These are phyloP conservation scores for Panthera leo DNA, from an alignment of 2,113 vertebrate species.

Conservation along the genomic window DNA sequence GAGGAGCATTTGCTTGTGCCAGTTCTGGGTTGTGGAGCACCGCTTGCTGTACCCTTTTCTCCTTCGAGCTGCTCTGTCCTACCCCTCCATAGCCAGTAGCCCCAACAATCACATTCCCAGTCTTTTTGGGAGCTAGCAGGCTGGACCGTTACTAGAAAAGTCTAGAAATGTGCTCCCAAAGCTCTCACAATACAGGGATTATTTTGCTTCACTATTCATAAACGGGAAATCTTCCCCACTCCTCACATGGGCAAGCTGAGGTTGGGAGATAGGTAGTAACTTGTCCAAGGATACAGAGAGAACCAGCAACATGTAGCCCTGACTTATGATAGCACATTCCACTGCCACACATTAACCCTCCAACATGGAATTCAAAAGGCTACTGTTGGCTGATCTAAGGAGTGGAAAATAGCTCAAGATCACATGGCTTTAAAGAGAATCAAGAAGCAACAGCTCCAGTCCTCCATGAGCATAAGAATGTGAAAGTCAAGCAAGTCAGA, in stretches of 20 bases:
- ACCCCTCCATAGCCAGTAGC: neutral
- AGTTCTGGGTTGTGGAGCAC: slow-evolving; percentile 62
- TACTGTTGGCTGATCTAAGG: slow-evolving; percentile 17
- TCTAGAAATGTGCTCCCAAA: slow-evolving; percentile 36
- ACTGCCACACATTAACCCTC: slow-evolving; percentile 40
- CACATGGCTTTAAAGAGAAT: slow-evolving; percentile 56
- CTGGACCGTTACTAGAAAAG: neutral
- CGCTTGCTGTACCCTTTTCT: slow-evolving; percentile 36
- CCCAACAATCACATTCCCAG: slow-evolving; percentile 12
- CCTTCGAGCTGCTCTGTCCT: slow-evolving; percentile 48
- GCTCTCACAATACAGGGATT: slow-evolving; percentile 13
- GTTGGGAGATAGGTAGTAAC: slow-evolving; percentile 36
- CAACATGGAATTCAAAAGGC: slow-evolving; percentile 60
- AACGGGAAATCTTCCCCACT: slow-evolving; percentile 22
- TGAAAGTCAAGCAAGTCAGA: slow-evolving; percentile 51
- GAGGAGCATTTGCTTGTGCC: slow-evolving; percentile 48
- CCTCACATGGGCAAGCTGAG: slow-evolving; percentile 48
- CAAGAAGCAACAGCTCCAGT: slow-evolving; percentile 52
- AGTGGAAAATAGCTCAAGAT: slow-evolving; percentile 31
- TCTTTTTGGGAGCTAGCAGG: neutral
- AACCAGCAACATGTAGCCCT: slow-evolving; percentile 51
- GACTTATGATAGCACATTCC: slow-evolving; percentile 43
- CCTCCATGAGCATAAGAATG: slow-evolving; percentile 15
- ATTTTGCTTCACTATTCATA: slow-evolving; percentile 17
- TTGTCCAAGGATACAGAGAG: slow-evolving; percentile 52